Percentiles rank a stretch among this genome's conserved stretches.
Evolutionary conservation across 2,797 vertebrate genomes (phyloP).

Genomic region (Eidolon dupreanum): DNA sequence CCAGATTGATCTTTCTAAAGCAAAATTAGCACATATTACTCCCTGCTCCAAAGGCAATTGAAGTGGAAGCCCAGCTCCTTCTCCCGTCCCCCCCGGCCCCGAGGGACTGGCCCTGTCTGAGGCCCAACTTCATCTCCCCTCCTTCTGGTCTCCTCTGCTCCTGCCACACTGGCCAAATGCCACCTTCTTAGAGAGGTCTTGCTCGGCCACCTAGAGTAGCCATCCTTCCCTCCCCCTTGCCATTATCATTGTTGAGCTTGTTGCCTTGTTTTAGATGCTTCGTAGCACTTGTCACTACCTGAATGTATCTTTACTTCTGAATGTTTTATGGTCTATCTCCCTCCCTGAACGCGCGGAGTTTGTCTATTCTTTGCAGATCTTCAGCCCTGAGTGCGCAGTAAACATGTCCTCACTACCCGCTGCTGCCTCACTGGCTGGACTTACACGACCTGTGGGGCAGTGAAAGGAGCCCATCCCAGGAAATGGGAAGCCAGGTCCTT

Average conservation of each 20-base stretch:
- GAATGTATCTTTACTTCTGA: neutral
- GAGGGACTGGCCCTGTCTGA: fast-evolving
- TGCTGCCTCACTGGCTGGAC: neutral
- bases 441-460: fast-evolving
- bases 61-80: neutral
- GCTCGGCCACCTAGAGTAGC: neutral
- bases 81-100: fast-evolving
- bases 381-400: fast-evolving
- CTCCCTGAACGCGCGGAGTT: neutral
- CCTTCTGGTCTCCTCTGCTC: neutral
- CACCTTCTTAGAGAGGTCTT: neutral
- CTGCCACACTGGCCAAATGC: neutral
- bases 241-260: too few relatives aligned
- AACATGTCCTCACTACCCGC: fast-evolving
- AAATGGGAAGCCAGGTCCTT: neutral
- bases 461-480: neutral
- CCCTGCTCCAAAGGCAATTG: fast-evolving
- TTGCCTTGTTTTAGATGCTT: neutral
- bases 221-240: neutral
- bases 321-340: neutral
- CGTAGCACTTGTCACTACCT: neutral
- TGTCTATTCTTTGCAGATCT: neutral
- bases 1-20: neutral
- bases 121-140: fast-evolving
- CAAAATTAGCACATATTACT: neutral